Base-by-base conservation (phyloP, 2,113 vertebrate genomes). In the Heterocephalus glaber region DNA sequence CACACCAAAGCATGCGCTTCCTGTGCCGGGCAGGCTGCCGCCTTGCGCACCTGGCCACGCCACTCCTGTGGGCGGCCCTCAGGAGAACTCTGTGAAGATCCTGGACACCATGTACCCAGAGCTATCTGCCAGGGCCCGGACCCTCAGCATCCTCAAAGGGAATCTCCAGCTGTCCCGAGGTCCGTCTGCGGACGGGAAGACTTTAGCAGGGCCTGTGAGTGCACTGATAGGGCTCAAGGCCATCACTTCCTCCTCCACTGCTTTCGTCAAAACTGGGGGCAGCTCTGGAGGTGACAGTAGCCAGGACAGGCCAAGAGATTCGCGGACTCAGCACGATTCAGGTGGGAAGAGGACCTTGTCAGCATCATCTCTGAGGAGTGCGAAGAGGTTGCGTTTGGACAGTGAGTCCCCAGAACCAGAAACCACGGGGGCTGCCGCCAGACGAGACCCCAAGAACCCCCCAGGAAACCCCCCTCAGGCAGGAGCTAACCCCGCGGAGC, bases 81-180 rank as follows among this genome's bases (percentile, higher is more conserved):
- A 99, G 96, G 99, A 99, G 89, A 99, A 99, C 92, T 99, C 99
- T 0, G 99, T 99, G 96, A 99, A 99, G 96, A 99, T 99, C 80
- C 95, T 99, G 11, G 99, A 99, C 95, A 99, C 98, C 66, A 99
- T 99, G 99, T 99, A 99, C 96, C 99, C 99, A 13, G 99, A 99
- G 85, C 97, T 99, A 2, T 99, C 99, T 3, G 99, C 99, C 68
- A 98, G 99, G 9, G 99, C 99, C 20, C 98, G 99, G 76, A 99
- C 99, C 19, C 98, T 99, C 65, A 99, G 98, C 98, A 99, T 99
- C 80, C 98, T 99, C 80, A 98, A 99, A 93, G 99, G 99, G 30
- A 99, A 99, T 28, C 98, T 99, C 82, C 98, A 98, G n/a, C 98
- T 99, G 14, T 92, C 95, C 9, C 98, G 98, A 5, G 98, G 98